These are phyloP conservation scores for Antennarius striatus DNA, from an alignment of 2,113 vertebrate genomes.

Conservation along the genomic window DNA sequence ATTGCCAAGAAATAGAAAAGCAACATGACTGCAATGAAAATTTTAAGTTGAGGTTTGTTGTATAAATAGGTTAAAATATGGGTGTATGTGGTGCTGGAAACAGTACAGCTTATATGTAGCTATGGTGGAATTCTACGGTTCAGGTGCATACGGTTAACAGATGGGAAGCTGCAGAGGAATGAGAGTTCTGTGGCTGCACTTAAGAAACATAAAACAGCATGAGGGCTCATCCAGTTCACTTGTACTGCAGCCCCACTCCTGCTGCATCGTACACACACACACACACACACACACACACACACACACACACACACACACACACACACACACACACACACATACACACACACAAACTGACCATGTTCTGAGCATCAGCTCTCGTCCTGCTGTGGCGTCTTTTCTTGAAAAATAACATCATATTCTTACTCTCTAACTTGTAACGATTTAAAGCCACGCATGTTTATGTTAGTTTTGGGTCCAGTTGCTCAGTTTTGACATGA, in stretches of 20 bases:
- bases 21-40: conserved; percentile 52
- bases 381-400: conserved; percentile 3
- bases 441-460: not conserved
- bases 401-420: not conserved
- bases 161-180: conserved; percentile 54
- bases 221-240: conserved; percentile 1
- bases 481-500: not conserved
- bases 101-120: conserved; percentile 25
- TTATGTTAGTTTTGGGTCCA: not conserved
- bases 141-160: conserved; percentile 55
- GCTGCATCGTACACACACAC: conserved; percentile 30
- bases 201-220: conserved; percentile 45
- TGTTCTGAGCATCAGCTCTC: not conserved
- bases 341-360: not conserved
- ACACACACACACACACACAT: too few species aligned
- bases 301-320: too few species aligned
- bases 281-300: not conserved
- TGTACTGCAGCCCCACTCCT: conserved; percentile 23
- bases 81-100: conserved; percentile 15
- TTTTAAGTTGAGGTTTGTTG: conserved; percentile 42
- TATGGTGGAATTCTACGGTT: conserved; percentile 25
- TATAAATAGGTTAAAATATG: conserved; percentile 38
- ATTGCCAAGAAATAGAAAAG: conserved; percentile 42
- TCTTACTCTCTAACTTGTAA: not conserved
- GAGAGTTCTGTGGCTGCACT: conserved; percentile 58